Evolutionary conservation across 2,797 vertebrate species (phyloP), one percentile per base, ranked within the genome.

Genomic region (Crypturellus tataupa): DNA sequence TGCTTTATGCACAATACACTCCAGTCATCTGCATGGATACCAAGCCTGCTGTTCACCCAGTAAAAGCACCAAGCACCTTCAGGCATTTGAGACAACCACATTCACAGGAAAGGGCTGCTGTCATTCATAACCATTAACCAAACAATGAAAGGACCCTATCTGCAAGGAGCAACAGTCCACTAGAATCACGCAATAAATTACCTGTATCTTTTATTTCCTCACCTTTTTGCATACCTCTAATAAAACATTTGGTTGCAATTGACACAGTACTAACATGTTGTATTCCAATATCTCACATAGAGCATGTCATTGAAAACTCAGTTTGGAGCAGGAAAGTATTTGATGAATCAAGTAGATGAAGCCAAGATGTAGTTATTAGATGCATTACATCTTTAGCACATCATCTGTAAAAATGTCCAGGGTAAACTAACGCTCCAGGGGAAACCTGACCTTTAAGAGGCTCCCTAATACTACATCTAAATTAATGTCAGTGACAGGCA

Each of bases 261-360:
- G 80, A 89, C 84, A 91, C 31, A 77, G 46, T 72, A 91, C 97
- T 96, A 97, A 94, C 39, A 89, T 80, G 88, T 64, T 94, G 80
- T 90, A 92, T 92, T 96, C 79, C 90, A 92, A 69, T 87, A 96
- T 93, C 93, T 95, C 67, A 92, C 37, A 87, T 93, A 92, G 65
- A 94, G 90, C 55, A 95, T 89, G 87, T 97, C 93, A 94, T 79
- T 87, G 44, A 97, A 96, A 96, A 93, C 86, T 84, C 90, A 88
- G 92, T 95, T 97, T 95, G 94, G 93, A 97, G 93, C 81, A 96
- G 87, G 91, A 95, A 93, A 58, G 79, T 95, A 95, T 90, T 94
- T 97, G 97, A 97, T 97, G 95, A 96, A 97, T 97, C 96, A 97
- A 97, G 93, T 64, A 97, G 93, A 95, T 96, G 89, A 98, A 97